A percentile compares a stretch with the other conserved stretches of the same genome.
Evolutionary conservation across 2,888 invertebrate genomes (phyloP).

Genomic region (Tribolium freemani): DNA sequence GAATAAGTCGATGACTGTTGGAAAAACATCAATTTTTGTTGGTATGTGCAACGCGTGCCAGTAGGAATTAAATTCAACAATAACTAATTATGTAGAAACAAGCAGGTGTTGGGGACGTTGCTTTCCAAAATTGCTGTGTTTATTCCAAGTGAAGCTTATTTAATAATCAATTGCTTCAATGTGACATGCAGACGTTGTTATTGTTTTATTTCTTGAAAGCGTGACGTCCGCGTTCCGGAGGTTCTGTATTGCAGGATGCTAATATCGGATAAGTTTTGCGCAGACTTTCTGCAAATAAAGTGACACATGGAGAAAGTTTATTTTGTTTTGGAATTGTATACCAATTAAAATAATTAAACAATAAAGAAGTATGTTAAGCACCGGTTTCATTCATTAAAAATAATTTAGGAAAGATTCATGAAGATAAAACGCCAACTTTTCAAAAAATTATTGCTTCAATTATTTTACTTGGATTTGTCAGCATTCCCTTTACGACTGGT

Average conservation of each 20-base stretch:
- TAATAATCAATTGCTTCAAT: slow-evolving; percentile 13
- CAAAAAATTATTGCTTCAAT: background rate
- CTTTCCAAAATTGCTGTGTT: background rate
- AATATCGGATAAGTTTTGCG: slow-evolving; percentile 14
- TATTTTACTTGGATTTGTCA: background rate
- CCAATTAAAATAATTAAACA: slow-evolving; percentile 26
- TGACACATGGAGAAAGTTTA: slow-evolving; percentile 38
- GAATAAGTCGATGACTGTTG: slow-evolving; percentile 36
- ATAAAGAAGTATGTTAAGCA: background rate
- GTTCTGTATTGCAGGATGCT: slow-evolving; percentile 21
- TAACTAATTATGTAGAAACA: background rate
- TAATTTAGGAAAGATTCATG: background rate
- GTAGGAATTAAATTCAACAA: background rate
- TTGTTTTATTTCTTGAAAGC: slow-evolving; percentile 45
- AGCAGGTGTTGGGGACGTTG: background rate
- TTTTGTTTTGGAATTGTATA: slow-evolving; percentile 16
- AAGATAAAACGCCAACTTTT: background rate
- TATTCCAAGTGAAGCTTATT: background rate
- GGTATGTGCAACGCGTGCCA: background rate
- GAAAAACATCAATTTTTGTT: slow-evolving; percentile 11
- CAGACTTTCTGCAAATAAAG: slow-evolving; percentile 27
- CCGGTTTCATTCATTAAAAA: slow-evolving; percentile 1
- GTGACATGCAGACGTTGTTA: slow-evolving; percentile 17
- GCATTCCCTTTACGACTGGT: slow-evolving; percentile 2
- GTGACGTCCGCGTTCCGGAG: slow-evolving; percentile 42